Percentiles rank a stretch among this genome's conserved stretches.
These are phyloP conservation scores for Pinctada fucata DNA, from an alignment of 2,888 invertebrate species.

Conservation along the genomic window DNA sequence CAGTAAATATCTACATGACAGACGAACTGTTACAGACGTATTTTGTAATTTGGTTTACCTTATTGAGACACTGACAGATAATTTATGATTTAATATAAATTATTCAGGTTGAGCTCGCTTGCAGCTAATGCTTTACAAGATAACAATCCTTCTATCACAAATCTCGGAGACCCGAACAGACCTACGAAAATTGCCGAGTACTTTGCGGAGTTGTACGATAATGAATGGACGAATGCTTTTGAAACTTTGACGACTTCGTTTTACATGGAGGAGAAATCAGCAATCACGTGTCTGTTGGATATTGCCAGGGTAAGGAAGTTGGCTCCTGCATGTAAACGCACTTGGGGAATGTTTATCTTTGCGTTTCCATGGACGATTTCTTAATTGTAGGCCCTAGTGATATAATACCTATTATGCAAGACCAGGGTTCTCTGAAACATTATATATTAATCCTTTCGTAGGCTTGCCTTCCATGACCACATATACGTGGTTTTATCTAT, in stretches of 20 bases:
- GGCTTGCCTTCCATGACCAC: no score
- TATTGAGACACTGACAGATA: no score
- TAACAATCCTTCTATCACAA: constrained; percentile 20
- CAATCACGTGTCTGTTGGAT: constrained; percentile 23
- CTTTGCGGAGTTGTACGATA: constrained; percentile 35
- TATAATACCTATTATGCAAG: no score
- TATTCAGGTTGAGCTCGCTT: constrained; percentile 23
- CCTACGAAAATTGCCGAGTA: constrained; percentile 37
- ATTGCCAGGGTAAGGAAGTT: constrained; percentile 21
- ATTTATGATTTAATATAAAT: no score
- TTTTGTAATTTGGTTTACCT: no score
- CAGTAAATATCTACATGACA: no score
- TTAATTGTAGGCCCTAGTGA: no score
- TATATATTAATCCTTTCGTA: no score
- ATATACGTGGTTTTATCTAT: no score
- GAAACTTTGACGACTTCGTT: constrained; percentile 27
- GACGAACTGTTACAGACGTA: no score
- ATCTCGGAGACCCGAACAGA: constrained; percentile 29
- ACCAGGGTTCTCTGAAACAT: no score
- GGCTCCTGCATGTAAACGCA: neutral
- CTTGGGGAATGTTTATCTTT: neutral
- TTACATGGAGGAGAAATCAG: constrained; percentile 29
- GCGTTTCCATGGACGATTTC: neutral
- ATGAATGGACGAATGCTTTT: constrained; percentile 35
- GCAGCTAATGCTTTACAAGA: constrained; percentile 21